These are phyloP conservation scores for Ammospiza caudacuta DNA, from an alignment of 2,113 vertebrate genomes.

Conservation along the genomic window DNA sequence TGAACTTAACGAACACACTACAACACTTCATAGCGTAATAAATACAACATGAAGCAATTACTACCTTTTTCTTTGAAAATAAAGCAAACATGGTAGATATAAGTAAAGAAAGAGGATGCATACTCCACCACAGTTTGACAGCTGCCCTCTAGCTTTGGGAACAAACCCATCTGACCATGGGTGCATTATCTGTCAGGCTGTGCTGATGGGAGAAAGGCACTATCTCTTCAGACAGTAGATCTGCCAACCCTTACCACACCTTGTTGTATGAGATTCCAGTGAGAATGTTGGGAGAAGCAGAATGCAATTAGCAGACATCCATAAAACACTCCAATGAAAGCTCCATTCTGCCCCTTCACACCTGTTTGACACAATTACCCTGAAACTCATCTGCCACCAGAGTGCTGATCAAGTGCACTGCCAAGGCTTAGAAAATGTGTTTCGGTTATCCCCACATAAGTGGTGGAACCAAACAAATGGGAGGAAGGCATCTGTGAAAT, in stretches of 20 bases:
- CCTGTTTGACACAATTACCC: not conserved
- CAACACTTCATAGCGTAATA: not conserved
- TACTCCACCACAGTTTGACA: not conserved
- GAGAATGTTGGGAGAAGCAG: not conserved
- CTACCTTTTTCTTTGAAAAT: not conserved
- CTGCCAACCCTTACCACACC: not conserved
- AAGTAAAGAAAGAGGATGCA: not conserved
- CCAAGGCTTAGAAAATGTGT: not conserved
- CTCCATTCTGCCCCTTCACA: slow-evolving; percentile 3
- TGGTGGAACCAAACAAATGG: not conserved
- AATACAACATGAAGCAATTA: not conserved
- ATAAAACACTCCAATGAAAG: slow-evolving; percentile 14
- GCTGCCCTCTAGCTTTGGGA: not conserved
- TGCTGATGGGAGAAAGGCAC: not conserved
- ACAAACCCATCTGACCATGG: not conserved
- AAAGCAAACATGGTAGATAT: not conserved
- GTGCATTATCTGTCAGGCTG: not conserved
- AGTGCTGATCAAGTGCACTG: slow-evolving; percentile 38
- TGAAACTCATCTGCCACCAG: not conserved
- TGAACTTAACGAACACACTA: too few relatives aligned
- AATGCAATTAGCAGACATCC: slow-evolving; percentile 38
- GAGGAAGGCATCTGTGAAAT: slow-evolving; percentile 29
- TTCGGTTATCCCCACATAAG: not conserved
- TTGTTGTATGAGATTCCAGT: not conserved
- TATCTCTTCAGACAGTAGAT: not conserved